Percentiles rank a stretch among this genome's conserved stretches.
phyloP scores from a whole-genome alignment of 35 echinoderm and acorn worm species.

The Apostichopus japonicus region DNA sequence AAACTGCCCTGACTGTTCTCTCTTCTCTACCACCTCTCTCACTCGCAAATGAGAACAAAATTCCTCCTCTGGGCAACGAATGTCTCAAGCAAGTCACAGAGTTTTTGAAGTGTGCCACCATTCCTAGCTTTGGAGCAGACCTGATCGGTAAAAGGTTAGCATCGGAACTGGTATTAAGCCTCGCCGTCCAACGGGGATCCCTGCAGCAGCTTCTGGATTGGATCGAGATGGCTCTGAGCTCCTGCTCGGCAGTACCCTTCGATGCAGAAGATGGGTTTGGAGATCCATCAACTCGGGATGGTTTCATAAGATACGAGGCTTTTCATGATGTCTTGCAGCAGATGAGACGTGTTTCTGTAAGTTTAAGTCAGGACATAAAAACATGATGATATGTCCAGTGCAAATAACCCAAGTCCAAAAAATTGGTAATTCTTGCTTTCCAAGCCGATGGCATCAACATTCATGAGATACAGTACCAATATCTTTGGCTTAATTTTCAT shows the following conservation, averaged over 20 bases:
- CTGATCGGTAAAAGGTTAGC: constrained; percentile 80
- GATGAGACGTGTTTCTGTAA: constrained; percentile 94
- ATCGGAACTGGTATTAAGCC: constrained; percentile 86
- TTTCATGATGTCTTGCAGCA: constrained; percentile 85
- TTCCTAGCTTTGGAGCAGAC: constrained; percentile 92
- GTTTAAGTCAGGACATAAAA: background rate
- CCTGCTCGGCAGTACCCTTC: constrained; percentile 64
- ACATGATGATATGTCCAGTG: too few relatives aligned
- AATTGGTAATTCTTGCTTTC: too few relatives aligned
- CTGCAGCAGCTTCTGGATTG: constrained; percentile 95
- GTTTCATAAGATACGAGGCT: constrained; percentile 84
- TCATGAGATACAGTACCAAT: too few relatives aligned
- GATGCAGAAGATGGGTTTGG: constrained; percentile 24
- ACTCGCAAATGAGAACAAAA: constrained; percentile 98
- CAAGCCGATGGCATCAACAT: too few relatives aligned
- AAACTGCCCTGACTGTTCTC: constrained; percentile 84
- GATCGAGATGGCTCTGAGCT: constrained; percentile 95
- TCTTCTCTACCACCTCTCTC: constrained; percentile 91
- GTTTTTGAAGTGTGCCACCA: constrained; percentile 90
- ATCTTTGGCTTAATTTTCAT: too few relatives aligned
- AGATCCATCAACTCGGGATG: constrained; percentile 42
- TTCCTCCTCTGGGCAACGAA: constrained; percentile 87
- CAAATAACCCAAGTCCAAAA: too few relatives aligned
- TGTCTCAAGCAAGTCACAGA: constrained; percentile 90
- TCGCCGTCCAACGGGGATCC: constrained; percentile 93